phyloP scores from a whole-genome alignment of 2,797 vertebrate species.

The Anabacerthia variegaticeps region DNA sequence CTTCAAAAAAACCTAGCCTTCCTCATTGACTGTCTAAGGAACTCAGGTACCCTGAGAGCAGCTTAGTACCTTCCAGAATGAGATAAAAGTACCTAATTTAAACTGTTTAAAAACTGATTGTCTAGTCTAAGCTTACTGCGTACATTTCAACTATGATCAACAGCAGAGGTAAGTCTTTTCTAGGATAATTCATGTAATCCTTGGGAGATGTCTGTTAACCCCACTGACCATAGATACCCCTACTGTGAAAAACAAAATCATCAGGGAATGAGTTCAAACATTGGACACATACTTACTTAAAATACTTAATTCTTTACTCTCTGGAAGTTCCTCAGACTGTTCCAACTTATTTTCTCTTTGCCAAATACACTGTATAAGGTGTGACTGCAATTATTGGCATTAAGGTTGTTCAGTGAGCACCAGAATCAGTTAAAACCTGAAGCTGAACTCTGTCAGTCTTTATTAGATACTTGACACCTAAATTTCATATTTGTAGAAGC shows the following conservation, averaged over 20 bases:
- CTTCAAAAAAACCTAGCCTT: neutral
- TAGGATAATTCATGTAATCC: neutral
- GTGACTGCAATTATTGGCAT: neutral
- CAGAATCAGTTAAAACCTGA: neutral
- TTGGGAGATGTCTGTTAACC: neutral
- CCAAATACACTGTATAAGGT: neutral
- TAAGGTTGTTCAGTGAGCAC: neutral
- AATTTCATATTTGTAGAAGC: neutral
- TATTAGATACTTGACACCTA: neutral
- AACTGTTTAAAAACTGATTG: slow-evolving; percentile 27
- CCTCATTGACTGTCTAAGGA: neutral
- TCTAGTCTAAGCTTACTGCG: neutral
- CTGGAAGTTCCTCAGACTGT: neutral
- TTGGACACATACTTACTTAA: neutral
- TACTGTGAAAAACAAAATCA: neutral
- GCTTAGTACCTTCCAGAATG: neutral
- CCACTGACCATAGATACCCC: neutral
- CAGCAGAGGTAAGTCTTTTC: neutral
- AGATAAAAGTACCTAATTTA: slow-evolving; percentile 16
- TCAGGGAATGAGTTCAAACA: neutral
- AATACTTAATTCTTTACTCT: neutral
- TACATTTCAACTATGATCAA: neutral
- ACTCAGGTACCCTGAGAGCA: neutral
- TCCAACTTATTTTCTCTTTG: neutral
- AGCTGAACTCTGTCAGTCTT: neutral